Evolutionary conservation across 2,888 invertebrate genomes (phyloP).

Genomic region (Napeogenes sylphis): DNA sequence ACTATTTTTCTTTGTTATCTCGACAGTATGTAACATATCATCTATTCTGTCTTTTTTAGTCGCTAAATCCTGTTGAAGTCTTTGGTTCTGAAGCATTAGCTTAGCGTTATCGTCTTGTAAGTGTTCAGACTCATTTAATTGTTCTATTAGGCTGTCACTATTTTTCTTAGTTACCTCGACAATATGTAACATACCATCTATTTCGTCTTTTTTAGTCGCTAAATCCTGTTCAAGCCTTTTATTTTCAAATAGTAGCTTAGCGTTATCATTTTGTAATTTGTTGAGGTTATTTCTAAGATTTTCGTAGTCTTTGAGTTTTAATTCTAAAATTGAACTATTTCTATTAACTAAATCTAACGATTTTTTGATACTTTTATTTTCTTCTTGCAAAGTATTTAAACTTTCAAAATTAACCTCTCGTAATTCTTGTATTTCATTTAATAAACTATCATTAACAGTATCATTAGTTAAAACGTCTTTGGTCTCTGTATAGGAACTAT

Average conservation of each 20-base stretch:
- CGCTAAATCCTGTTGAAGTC: slow-evolving; percentile 46
- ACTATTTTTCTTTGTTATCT: slow-evolving; percentile 32
- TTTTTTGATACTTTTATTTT: slow-evolving; percentile 45
- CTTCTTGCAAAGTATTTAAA: slow-evolving; percentile 44
- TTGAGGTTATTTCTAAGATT: slow-evolving; percentile 41
- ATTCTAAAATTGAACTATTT: slow-evolving; percentile 48
- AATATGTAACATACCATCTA: slow-evolving; percentile 26
- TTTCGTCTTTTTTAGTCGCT: slow-evolving; percentile 27
- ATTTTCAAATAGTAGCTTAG: slow-evolving; percentile 43
- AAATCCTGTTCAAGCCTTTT: slow-evolving; percentile 45
- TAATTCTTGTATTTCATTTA: slow-evolving; percentile 49
- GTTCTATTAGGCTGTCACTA: slow-evolving; percentile 30
- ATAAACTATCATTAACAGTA: slow-evolving; percentile 37
- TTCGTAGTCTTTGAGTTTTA: slow-evolving; percentile 44
- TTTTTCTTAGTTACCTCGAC: slow-evolving; percentile 31
- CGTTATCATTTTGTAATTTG: slow-evolving; percentile 42
- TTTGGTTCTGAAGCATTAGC: slow-evolving; percentile 41
- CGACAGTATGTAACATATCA: slow-evolving; percentile 25
- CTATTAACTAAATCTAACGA: slow-evolving; percentile 45
- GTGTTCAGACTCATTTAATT: slow-evolving; percentile 28
- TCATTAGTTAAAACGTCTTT: slow-evolving; percentile 33
- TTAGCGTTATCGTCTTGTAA: slow-evolving; percentile 39
- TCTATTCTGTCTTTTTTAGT: slow-evolving; percentile 24
- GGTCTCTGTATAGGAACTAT: slow-evolving; percentile 4
- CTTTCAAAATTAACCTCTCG: slow-evolving; percentile 44